These are phyloP conservation scores for Heliconius sara DNA, from an alignment of 2,888 invertebrate genomes.

Conservation along the genomic window DNA sequence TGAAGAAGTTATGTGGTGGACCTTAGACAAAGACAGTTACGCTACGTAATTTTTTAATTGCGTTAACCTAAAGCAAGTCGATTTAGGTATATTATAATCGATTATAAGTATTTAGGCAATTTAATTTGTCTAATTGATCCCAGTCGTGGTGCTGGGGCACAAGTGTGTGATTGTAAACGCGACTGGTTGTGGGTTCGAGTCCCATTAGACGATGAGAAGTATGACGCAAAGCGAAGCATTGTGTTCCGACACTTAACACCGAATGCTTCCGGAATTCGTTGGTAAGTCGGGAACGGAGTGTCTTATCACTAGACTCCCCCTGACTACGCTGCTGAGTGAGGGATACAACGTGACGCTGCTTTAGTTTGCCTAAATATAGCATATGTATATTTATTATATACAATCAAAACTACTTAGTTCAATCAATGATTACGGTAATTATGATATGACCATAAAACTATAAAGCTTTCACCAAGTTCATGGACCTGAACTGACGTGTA, in stretches of 20 bases:
- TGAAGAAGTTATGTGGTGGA: too few relatives aligned
- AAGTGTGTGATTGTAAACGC: too few relatives aligned
- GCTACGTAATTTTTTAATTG: background rate
- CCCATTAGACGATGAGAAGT: too few relatives aligned
- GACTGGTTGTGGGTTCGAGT: too few relatives aligned
- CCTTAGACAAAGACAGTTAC: background rate
- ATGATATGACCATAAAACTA: slow-evolving; percentile 30
- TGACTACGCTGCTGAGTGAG: too few relatives aligned
- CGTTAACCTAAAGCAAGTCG: background rate
- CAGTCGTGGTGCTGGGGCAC: too few relatives aligned
- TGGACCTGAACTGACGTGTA: background rate
- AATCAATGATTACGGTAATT: slow-evolving; percentile 24
- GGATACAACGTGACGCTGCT: too few relatives aligned
- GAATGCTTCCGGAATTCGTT: too few relatives aligned
- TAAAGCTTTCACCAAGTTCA: slow-evolving; percentile 27
- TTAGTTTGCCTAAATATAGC: background rate
- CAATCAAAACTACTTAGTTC: slow-evolving; percentile 8
- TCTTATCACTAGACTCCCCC: too few relatives aligned
- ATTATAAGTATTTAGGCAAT: background rate
- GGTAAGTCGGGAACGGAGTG: too few relatives aligned
- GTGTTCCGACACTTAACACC: too few relatives aligned
- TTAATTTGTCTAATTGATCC: background rate
- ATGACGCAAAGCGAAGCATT: too few relatives aligned
- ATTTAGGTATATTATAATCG: background rate
- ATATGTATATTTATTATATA: slow-evolving; percentile 7